Evolutionary conservation across 2,113 vertebrate species (phyloP).

Genomic region (Thryonomys swinderianus): DNA sequence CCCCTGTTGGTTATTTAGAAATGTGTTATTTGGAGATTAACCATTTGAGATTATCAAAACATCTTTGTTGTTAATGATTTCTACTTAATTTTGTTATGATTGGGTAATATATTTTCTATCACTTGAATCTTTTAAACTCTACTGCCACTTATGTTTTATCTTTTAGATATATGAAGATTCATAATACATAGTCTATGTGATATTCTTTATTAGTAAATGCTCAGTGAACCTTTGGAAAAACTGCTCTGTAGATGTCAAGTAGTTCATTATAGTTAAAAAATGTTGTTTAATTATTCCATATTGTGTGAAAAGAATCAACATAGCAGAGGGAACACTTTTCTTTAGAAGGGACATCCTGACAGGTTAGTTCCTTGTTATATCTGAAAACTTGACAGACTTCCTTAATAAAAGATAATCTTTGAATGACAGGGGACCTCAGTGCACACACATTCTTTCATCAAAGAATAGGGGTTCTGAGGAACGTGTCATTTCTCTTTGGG

Average conservation of each 20-base stretch:
- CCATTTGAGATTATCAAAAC: neutral
- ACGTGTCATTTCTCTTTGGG: neutral
- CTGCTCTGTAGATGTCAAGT: neutral
- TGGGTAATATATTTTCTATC: neutral
- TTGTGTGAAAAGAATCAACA: neutral
- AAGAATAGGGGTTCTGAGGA: neutral
- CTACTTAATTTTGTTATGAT: neutral
- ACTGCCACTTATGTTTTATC: neutral
- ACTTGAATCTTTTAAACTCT: neutral
- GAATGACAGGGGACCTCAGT: neutral
- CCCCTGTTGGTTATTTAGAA: neutral
- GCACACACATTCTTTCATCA: neutral
- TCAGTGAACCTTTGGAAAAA: neutral
- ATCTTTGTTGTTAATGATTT: neutral
- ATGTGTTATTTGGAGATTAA: neutral
- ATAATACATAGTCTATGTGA: neutral
- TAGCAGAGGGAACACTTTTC: neutral
- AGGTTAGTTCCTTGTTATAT: too few relatives aligned
- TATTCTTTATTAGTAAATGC: neutral
- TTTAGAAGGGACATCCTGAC: neutral
- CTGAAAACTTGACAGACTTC: neutral
- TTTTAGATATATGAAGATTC: neutral
- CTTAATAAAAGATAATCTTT: neutral
- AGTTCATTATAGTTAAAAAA: neutral
- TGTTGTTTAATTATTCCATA: too few relatives aligned